A percentile compares a stretch with the other conserved stretches of the same genome.
phyloP scores from a whole-genome alignment of 23 tunicate species.

The Oikopleura albicans region DNA sequence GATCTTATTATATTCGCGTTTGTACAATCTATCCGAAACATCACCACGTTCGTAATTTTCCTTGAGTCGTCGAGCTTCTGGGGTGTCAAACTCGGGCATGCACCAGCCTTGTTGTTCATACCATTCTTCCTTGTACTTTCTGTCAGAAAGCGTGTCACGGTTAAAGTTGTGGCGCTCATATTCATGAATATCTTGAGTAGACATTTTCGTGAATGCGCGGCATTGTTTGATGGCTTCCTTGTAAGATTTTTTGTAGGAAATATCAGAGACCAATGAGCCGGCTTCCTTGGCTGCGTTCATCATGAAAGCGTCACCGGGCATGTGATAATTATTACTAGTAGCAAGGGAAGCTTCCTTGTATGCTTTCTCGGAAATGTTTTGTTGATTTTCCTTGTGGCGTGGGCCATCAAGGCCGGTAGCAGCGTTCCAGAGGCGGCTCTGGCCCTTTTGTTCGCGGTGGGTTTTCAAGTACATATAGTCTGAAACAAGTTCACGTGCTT shows the following conservation, averaged over 20 bases:
- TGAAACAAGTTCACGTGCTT: not conserved
- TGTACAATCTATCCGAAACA: not conserved
- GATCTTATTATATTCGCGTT: not conserved
- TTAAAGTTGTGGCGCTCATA: slow-evolving; percentile 18
- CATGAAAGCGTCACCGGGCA: slow-evolving; percentile 34
- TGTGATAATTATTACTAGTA: slow-evolving; percentile 74
- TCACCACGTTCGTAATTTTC: slow-evolving; percentile 7
- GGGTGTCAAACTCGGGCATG: slow-evolving; percentile 11
- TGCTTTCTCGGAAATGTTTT: slow-evolving; percentile 29
- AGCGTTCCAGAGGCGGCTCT: not conserved
- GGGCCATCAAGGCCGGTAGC: slow-evolving; percentile 9
- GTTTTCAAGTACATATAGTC: not conserved
- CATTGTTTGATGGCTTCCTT: slow-evolving; percentile 28
- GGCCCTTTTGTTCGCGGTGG: slow-evolving; percentile 1
- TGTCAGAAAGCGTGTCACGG: slow-evolving; percentile 41
- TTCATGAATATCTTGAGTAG: not conserved
- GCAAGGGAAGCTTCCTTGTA: slow-evolving; percentile 80
- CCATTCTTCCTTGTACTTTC: slow-evolving; percentile 89
- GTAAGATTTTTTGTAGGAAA: slow-evolving; percentile 42
- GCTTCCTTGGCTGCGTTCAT: not conserved
- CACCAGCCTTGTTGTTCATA: slow-evolving; percentile 26
- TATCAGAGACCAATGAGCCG: not conserved
- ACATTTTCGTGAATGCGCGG: not conserved
- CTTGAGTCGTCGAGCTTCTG: not conserved
- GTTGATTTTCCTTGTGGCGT: not conserved